Base-by-base conservation (phyloP, 2,888 invertebrate species). In the Morpho helenor region DNA sequence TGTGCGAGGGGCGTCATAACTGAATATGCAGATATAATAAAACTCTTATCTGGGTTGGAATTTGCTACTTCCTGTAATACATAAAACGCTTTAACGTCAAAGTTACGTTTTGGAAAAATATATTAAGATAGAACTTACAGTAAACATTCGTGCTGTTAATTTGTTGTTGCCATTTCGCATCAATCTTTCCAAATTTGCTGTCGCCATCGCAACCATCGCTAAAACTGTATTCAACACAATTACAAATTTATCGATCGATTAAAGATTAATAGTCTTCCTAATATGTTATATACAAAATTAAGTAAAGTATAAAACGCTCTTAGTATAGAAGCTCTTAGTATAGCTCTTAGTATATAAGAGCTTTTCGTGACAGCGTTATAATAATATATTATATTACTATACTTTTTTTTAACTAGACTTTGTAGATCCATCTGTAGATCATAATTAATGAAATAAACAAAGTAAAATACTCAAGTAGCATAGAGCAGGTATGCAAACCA, bases 11-110 rank as follows among this genome's bases (percentile, higher is more conserved):
- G 86, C 0, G 82, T 68, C 63, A 91, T 67, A 5, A 89, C 84
- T 2, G 91, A 91, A 67, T 85, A 85, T 0, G 89, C 90, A 0
- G 91, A 91, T 48, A 89, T 57, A 7, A 90, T 80, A 16, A 86
- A 68, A 62, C 82, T 90, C 63, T 84, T 67, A 1, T 68, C 74
- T 0, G 72, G 67, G 0, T 81, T 68, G 0, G 48, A 49, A 22
- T 77, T 76, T 0, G 72, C 72, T 3, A 82, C 79, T 65, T 82
- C 82, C 87, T 87, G 67, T 2, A 71, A 70, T 64, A 52, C 57
- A 58, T 6, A 67, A 50, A 53, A 43, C 43, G 43, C 8, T n/a
- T 43, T 43, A 2, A 43, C 5, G 3, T 9, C 3, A 9, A 43
- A 43, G 8, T 43, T 5, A 43, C n/a, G 8, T 43, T 43, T 9